phyloP scores from a whole-genome alignment of 2,113 vertebrate species.

The Hyaena hyaena region DNA sequence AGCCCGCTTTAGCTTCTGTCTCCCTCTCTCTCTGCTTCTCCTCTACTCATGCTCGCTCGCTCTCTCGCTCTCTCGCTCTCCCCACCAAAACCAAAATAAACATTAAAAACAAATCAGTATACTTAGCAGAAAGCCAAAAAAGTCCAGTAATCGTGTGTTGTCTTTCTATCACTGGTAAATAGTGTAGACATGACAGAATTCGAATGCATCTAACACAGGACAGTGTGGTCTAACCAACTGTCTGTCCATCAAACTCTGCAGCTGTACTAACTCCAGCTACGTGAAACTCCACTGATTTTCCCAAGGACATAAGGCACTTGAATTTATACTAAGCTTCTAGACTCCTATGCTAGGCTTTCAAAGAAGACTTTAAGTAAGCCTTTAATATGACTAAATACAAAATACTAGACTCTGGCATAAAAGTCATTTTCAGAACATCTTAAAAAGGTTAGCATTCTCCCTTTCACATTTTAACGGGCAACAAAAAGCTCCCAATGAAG shows the following conservation, averaged over 20 bases:
- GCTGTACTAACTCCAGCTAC: not conserved
- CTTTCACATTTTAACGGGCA: not conserved
- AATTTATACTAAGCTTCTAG: conserved; percentile 3
- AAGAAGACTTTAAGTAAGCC: conserved; percentile 7
- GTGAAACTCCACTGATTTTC: conserved; percentile 34
- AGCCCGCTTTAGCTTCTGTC: no score
- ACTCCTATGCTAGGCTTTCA: conserved; percentile 15
- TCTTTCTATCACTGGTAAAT: not conserved
- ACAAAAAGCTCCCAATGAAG: not conserved
- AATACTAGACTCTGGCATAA: conserved; percentile 51
- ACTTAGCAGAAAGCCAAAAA: conserved; percentile 9
- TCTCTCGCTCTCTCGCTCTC: no score
- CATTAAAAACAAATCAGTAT: not conserved
- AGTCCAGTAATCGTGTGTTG: not conserved
- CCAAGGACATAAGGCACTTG: conserved; percentile 14
- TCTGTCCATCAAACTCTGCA: not conserved
- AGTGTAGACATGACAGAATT: not conserved
- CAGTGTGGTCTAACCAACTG: not conserved
- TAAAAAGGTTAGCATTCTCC: not conserved
- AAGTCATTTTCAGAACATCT: conserved; percentile 62
- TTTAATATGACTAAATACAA: conserved; percentile 54
- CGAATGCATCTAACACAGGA: not conserved
- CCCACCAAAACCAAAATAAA: no score
- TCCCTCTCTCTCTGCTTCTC: no score
- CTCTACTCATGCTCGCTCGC: no score